These are phyloP conservation scores for Tachycineta bicolor DNA, from an alignment of 2,113 vertebrate genomes.

Conservation along the genomic window DNA sequence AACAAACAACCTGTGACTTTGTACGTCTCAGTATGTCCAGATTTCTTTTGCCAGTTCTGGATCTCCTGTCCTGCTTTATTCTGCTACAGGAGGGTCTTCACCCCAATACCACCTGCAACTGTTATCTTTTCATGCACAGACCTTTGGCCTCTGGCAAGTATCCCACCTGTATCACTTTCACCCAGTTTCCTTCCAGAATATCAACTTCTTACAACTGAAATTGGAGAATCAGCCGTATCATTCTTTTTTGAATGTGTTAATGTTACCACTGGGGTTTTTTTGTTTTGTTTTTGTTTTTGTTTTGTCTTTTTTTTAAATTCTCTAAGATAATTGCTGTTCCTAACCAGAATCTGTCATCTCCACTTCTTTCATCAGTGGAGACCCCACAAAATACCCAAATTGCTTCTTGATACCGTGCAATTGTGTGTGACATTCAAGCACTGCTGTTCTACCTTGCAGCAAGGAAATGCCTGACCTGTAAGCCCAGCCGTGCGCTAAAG, in stretches of 20 bases:
- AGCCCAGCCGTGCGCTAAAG: background rate
- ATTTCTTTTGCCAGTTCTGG: background rate
- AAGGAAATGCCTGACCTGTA: background rate
- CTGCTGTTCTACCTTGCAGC: background rate
- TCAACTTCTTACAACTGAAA: background rate
- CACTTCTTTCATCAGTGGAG: background rate
- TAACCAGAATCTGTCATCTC: background rate
- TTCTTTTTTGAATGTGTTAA: background rate
- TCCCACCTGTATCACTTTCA: background rate
- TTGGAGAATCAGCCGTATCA: background rate
- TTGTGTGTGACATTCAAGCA: background rate
- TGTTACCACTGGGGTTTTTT: background rate
- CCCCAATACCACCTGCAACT: background rate
- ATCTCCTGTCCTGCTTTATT: background rate
- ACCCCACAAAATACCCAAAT: background rate
- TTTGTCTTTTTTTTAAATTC: background rate
- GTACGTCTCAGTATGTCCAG: background rate
- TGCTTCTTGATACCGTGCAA: accelerated
- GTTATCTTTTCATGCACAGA: background rate
- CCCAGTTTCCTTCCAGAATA: background rate
- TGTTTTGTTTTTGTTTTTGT: background rate
- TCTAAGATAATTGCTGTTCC: background rate
- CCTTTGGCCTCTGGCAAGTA: background rate
- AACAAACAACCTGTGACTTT: background rate
- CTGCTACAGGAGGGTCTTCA: background rate